Percentiles rank a stretch among this genome's conserved stretches.
Evolutionary conservation across 64 coral and sea anemone genomes (phyloP).

Genomic region (Pachyseris speciosa): DNA sequence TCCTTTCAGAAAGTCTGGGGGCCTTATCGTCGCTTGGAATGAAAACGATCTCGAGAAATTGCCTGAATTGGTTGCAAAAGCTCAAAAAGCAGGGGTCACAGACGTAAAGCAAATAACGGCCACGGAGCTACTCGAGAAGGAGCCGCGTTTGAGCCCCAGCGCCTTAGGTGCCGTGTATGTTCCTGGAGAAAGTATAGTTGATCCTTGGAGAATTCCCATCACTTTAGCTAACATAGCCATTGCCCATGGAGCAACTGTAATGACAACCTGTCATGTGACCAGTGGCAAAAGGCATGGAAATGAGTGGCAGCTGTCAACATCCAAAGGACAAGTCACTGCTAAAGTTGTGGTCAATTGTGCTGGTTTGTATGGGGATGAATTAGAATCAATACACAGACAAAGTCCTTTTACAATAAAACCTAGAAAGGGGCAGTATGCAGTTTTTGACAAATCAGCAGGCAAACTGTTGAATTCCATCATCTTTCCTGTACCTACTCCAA

Average conservation of each 20-base stretch:
- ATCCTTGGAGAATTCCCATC: constrained; percentile 73
- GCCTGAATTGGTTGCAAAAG: constrained; percentile 38
- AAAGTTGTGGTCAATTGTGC: constrained; percentile 81
- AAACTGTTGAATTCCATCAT: constrained; percentile 72
- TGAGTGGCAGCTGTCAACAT: constrained; percentile 60
- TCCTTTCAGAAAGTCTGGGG: constrained; percentile 73
- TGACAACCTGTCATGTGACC: constrained; percentile 56
- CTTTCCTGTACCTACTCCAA: constrained; percentile 68
- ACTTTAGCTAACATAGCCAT: constrained; percentile 59
- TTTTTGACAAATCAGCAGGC: constrained; percentile 74
- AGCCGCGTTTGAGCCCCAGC: constrained; percentile 35
- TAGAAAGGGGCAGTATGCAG: constrained; percentile 78
- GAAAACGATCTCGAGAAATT: constrained; percentile 45
- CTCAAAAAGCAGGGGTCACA: constrained; percentile 39
- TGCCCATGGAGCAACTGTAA: constrained; percentile 7
- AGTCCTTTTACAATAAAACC: constrained; percentile 88
- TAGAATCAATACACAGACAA: constrained; percentile 58
- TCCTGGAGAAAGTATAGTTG: constrained; percentile 62
- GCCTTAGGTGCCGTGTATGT: constrained; percentile 75
- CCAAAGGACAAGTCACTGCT: constrained; percentile 29
- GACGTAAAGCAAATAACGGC: constrained; percentile 70
- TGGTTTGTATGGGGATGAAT: constrained; percentile 76
- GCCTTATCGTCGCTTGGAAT: constrained; percentile 79
- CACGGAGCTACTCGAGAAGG: constrained; percentile 40
- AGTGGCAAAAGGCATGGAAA: constrained; percentile 34